Percentiles rank a stretch among this genome's conserved stretches.
Conservation (phyloP, 2,888 invertebrate genomes). For the Mesorhabditis belari region DNA sequence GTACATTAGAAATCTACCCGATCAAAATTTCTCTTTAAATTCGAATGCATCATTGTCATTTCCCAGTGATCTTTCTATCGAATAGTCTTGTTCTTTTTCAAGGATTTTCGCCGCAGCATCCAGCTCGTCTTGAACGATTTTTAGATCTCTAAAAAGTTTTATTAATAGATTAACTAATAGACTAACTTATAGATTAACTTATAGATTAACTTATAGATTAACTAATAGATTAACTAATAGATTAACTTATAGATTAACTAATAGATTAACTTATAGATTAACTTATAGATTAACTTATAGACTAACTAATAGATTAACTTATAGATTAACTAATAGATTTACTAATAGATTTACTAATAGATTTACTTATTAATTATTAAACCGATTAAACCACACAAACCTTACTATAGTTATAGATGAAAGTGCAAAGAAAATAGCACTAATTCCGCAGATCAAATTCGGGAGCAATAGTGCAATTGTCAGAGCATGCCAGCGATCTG, state of each 20-base stretch:
- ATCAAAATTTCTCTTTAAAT: no score
- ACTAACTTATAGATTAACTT: no score
- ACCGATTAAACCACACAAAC: neutral
- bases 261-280: neutral
- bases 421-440: neutral
- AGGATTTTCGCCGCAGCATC: neutral
- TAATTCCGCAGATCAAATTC: neutral
- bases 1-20: no score
- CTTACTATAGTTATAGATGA: neutral
- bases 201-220: no score
- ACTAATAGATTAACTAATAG: no score
- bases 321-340: neutral
- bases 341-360: neutral
- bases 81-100: no score
- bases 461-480: neutral
- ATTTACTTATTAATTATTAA: no score
- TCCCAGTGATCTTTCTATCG: no score
- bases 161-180: neutral
- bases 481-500: neutral
- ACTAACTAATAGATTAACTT: no score
- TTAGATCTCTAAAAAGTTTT: neutral
- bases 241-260: no score
- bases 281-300: neutral
- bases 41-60: no score
- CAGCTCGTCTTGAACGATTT: neutral